phyloP scores from a whole-genome alignment of 2,797 vertebrate species.

The Perodicticus potto region DNA sequence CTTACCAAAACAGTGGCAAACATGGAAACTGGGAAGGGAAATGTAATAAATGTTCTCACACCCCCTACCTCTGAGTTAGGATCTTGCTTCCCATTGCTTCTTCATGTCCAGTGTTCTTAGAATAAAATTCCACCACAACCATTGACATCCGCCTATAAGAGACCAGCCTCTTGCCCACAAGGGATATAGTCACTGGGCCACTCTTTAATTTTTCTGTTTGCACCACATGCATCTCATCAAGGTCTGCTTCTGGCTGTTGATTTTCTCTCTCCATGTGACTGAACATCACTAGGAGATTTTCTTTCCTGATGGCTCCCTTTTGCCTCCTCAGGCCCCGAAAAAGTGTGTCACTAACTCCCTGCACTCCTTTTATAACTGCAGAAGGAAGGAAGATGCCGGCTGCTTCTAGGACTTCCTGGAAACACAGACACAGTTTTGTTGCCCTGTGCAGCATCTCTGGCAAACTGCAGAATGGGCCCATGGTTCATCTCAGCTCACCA shows the following conservation, averaged over 20 bases:
- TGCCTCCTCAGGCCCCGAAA: not conserved
- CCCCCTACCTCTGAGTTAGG: not conserved
- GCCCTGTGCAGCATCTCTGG: not conserved
- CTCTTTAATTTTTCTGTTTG: not conserved
- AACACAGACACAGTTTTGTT: constrained; percentile 70
- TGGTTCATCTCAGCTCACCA: constrained; percentile 82
- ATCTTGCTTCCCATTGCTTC: not conserved
- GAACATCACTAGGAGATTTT: constrained; percentile 22
- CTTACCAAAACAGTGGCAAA: not conserved
- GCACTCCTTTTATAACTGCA: constrained; percentile 35
- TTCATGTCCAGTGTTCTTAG: not conserved
- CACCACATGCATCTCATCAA: not conserved
- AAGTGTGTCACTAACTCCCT: constrained; percentile 57
- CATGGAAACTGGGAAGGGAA: not conserved
- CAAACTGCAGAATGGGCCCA: constrained; percentile 41
- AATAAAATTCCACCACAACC: not conserved
- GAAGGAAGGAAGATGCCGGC: constrained; percentile 55
- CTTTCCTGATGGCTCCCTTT: constrained; percentile 31
- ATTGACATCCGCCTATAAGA: not conserved
- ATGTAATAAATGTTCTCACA: not conserved
- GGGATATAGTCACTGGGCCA: not conserved
- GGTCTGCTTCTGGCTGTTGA: not conserved
- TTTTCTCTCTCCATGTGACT: not conserved
- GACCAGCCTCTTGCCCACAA: not conserved
- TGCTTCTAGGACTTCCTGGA: constrained; percentile 60